Conservation (phyloP, 1,140 invertebrate species). For the Hypsibius dujardini region DNA sequence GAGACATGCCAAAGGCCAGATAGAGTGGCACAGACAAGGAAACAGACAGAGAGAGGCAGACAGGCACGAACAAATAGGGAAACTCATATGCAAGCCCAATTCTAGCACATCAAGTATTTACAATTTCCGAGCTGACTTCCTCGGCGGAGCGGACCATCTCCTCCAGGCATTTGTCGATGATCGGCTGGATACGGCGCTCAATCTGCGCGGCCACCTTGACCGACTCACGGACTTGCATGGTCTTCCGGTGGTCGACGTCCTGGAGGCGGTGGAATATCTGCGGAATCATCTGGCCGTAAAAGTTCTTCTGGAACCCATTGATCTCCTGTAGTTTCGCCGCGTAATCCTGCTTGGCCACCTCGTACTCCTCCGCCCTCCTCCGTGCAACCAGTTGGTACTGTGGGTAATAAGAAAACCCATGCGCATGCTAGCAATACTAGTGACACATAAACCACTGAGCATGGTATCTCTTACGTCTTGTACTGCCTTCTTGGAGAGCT, state of each 20-base stretch:
- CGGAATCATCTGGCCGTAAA: conserved; percentile 65
- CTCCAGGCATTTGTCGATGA: conserved; percentile 83
- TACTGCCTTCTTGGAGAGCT: too few relatives aligned
- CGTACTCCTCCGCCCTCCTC: conserved; percentile 66
- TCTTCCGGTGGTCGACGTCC: conserved; percentile 82
- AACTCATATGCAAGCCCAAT: conserved; percentile 62
- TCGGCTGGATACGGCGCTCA: conserved; percentile 78
- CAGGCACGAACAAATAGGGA: conserved; percentile 82
- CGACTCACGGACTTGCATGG: conserved; percentile 74
- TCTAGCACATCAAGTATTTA: conserved; percentile 31
- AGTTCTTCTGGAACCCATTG: conserved; percentile 72
- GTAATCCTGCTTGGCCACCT: conserved; percentile 89
- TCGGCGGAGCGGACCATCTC: conserved; percentile 76
- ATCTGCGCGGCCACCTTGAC: conserved; percentile 71
- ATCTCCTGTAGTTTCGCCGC: conserved; percentile 84
- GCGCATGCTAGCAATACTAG: conserved; percentile 76
- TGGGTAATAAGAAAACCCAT: conserved; percentile 39
- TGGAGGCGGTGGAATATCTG: conserved; percentile 64
- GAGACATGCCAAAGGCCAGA: too few relatives aligned
- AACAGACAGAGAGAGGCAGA: too few relatives aligned
- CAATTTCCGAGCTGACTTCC: conserved; percentile 71
- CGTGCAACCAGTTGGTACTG: conserved; percentile 30
- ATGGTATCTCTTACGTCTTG: too few relatives aligned
- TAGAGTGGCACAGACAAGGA: too few relatives aligned
- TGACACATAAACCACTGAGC: too few relatives aligned